Evolutionary conservation across 2,888 invertebrate species (phyloP).

Genomic region (Eulithis testata): DNA sequence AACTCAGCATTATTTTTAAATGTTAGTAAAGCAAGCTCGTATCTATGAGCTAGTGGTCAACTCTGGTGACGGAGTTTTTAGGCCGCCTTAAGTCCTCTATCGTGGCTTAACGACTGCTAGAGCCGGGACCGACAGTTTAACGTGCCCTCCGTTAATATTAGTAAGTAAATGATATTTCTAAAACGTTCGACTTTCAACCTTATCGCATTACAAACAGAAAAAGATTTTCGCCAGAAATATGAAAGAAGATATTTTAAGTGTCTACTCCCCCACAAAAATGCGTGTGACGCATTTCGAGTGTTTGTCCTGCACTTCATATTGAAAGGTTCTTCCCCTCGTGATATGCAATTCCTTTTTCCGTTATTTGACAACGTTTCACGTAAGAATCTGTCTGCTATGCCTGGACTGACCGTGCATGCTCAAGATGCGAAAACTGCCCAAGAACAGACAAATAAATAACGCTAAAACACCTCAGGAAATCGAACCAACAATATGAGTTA

Average conservation of each 20-base stretch:
- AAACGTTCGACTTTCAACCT: not conserved
- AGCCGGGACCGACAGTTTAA: too few relatives aligned
- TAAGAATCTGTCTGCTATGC: conserved; percentile 31
- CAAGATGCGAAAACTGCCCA: not conserved
- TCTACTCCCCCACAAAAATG: conserved; percentile 55
- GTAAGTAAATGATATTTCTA: too few relatives aligned
- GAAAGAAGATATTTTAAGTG: conserved; percentile 36
- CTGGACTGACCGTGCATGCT: not conserved
- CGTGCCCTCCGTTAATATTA: too few relatives aligned
- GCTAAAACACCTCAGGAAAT: too few relatives aligned
- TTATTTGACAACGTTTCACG: conserved; percentile 32
- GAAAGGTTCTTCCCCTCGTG: conserved; percentile 63
- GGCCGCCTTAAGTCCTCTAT: too few relatives aligned
- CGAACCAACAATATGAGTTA: too few relatives aligned
- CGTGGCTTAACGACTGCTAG: too few relatives aligned
- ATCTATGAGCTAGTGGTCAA: too few relatives aligned
- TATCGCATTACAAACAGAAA: conserved; percentile 3
- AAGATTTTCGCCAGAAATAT: conserved; percentile 33
- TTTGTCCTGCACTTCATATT: conserved; percentile 76
- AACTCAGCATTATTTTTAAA: too few relatives aligned
- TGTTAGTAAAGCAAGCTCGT: too few relatives aligned
- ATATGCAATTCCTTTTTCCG: conserved; percentile 43
- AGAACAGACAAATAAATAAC: too few relatives aligned
- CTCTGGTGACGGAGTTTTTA: too few relatives aligned
- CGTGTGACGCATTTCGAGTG: conserved; percentile 67